These are phyloP conservation scores for Thripadectes ignobilis DNA, from an alignment of 2,797 vertebrate genomes.

Conservation along the genomic window DNA sequence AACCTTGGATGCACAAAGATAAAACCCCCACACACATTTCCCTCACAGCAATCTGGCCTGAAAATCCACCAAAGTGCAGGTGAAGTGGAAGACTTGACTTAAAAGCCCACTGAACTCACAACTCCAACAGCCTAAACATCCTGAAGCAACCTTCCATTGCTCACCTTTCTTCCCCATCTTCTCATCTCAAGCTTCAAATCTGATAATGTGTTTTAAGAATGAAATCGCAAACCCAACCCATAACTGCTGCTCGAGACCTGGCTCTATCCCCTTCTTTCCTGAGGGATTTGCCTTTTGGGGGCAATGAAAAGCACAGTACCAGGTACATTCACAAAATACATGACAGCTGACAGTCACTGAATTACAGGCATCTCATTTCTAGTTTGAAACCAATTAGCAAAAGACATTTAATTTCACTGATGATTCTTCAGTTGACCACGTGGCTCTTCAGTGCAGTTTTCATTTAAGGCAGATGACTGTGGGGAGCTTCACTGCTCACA, in stretches of 20 bases:
- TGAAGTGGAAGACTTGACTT: neutral
- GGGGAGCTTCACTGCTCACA: neutral
- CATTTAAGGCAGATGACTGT: neutral
- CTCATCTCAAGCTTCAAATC: neutral
- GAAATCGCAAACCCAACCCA: neutral
- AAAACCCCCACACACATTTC: neutral
- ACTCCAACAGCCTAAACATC: neutral
- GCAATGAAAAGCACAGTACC: neutral
- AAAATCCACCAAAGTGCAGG: neutral
- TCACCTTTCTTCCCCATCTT: neutral
- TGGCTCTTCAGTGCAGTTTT: neutral
- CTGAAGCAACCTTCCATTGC: neutral
- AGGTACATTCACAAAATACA: rapidly evolving
- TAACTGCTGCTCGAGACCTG: neutral
- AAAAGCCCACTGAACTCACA: neutral
- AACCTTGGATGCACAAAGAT: neutral
- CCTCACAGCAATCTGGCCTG: neutral
- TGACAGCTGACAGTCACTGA: neutral
- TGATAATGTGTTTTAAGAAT: neutral
- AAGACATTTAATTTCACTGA: slow-evolving; percentile 8
- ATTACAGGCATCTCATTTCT: neutral
- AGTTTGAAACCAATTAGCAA: neutral
- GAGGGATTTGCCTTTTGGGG: neutral
- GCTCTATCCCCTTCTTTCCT: neutral
- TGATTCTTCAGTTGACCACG: neutral